Evolutionary conservation across 2,888 invertebrate species (phyloP).

Genomic region (Adela reaumurella): DNA sequence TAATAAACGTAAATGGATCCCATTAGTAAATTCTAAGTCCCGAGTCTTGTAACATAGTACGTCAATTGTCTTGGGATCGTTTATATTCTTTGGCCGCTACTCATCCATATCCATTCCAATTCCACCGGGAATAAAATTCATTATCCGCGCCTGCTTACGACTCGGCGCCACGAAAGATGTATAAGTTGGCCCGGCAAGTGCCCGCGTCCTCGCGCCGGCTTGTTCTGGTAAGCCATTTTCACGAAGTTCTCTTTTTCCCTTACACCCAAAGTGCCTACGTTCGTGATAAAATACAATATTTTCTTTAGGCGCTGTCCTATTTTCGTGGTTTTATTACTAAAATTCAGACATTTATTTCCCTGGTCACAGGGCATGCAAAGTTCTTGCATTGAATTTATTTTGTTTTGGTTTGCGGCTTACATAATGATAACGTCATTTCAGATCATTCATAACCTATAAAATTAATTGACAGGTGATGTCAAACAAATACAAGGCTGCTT

Average conservation of each 20-base stretch:
- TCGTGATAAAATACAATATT: background rate
- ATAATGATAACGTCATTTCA: conserved; percentile 45
- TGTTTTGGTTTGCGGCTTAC: conserved; percentile 28
- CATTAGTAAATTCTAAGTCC: too few species aligned
- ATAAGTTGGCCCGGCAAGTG: background rate
- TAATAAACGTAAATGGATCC: too few species aligned
- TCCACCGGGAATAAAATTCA: background rate
- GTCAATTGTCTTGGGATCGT: too few species aligned
- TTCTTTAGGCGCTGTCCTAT: background rate
- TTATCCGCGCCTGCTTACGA: background rate
- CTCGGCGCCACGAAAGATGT: background rate
- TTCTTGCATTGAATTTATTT: background rate
- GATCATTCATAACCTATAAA: conserved; percentile 36
- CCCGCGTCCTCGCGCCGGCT: background rate
- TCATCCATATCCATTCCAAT: too few species aligned
- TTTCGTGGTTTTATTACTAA: background rate
- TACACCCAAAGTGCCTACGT: background rate
- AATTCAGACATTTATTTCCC: background rate
- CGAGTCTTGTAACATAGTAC: too few species aligned
- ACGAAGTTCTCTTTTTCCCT: background rate
- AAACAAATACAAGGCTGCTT: too few species aligned
- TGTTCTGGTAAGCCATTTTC: background rate
- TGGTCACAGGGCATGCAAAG: background rate
- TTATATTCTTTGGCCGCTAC: too few species aligned
- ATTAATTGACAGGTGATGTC: conserved; percentile 8